Evolutionary conservation across 2,888 invertebrate species (phyloP).

Genomic region (Amiota mariae): DNA sequence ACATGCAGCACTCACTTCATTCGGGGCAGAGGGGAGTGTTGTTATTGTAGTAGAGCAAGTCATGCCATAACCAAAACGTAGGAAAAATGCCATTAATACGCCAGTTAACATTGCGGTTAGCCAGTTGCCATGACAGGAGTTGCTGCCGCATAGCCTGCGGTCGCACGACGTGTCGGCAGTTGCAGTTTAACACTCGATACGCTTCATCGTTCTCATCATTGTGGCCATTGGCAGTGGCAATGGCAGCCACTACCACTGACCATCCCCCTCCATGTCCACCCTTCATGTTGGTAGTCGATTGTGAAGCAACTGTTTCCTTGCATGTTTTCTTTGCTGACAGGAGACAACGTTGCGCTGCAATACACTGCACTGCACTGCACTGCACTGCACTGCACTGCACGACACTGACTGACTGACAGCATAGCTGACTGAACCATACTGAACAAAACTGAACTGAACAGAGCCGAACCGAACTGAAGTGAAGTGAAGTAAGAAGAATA

Average conservation of each 20-base stretch:
- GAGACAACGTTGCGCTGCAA: neutral
- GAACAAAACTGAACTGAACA: too few species aligned
- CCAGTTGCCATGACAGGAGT: slow-evolving; percentile 42
- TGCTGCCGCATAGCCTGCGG: slow-evolving; percentile 31
- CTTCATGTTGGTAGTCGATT: neutral
- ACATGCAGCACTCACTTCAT: neutral
- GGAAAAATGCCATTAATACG: slow-evolving; percentile 60
- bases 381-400: too few species aligned
- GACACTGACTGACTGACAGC: neutral
- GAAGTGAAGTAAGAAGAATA: too few species aligned
- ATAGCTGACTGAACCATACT: neutral
- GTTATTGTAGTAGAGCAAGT: slow-evolving; percentile 25
- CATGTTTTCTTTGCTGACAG: slow-evolving; percentile 21
- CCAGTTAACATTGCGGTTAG: slow-evolving; percentile 66
- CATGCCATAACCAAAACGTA: slow-evolving; percentile 13
- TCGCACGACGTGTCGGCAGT: slow-evolving; percentile 53
- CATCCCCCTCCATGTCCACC: neutral
- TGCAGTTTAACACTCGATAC: slow-evolving; percentile 61
- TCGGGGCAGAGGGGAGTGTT: slow-evolving; percentile 25
- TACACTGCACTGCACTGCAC: neutral
- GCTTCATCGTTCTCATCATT: slow-evolving; percentile 32
- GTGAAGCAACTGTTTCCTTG: slow-evolving; percentile 48
- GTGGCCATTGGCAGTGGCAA: slow-evolving; percentile 15
- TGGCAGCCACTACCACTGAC: neutral
- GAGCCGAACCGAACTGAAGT: too few species aligned